A percentile compares a stretch with the other conserved stretches of the same genome.
Conservation (phyloP, 2,113 vertebrate genomes). For the Abramis brama region DNA sequence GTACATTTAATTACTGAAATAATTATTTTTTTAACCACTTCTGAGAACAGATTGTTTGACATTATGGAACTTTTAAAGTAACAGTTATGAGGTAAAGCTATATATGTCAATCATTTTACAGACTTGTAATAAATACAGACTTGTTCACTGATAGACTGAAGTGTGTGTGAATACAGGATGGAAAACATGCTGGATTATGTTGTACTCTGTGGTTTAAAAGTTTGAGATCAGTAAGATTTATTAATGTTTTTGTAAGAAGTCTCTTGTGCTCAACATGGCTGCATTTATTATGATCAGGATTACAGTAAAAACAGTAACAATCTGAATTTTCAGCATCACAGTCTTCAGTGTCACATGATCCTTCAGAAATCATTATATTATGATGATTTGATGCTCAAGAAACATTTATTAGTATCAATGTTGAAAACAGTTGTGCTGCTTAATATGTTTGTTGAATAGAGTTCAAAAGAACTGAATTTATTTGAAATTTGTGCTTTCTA, state of each 20-base stretch:
- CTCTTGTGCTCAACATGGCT: background rate
- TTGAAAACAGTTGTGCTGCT: background rate
- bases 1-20: too few relatives aligned
- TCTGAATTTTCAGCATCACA: background rate
- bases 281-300: too few relatives aligned
- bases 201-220: background rate
- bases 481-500: too few relatives aligned
- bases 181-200: too few relatives aligned
- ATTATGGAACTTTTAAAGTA: too few relatives aligned
- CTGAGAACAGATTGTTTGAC: too few relatives aligned
- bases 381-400: background rate
- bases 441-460: too few relatives aligned
- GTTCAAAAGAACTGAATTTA: too few relatives aligned
- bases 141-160: background rate
- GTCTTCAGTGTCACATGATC: background rate
- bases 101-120: background rate
- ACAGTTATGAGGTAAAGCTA: too few relatives aligned
- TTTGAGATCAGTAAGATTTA: background rate
- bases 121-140: slow-evolving; percentile 31
- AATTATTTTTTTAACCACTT: too few relatives aligned
- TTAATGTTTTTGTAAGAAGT: background rate
- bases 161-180: too few relatives aligned
- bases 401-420: background rate
- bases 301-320: background rate
- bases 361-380: background rate